A percentile compares a stretch with the other conserved stretches of the same genome.
Evolutionary conservation across 2,888 invertebrate species (phyloP).

Genomic region (Choristoneura rosaceana): DNA sequence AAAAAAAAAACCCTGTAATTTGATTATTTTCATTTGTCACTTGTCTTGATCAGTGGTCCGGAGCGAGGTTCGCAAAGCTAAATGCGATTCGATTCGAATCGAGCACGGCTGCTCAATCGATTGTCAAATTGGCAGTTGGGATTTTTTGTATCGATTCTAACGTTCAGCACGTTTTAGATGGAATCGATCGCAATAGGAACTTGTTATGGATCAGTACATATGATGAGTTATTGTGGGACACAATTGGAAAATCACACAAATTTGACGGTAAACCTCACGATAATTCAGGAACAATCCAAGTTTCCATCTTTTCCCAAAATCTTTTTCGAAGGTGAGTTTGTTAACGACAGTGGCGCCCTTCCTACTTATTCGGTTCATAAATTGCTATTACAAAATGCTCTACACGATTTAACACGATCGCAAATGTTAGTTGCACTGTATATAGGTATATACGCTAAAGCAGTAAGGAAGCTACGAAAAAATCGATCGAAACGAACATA

Average conservation of each 20-base stretch:
- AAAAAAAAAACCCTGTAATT: neutral
- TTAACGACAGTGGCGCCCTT: no score
- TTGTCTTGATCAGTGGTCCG: constrained; percentile 26
- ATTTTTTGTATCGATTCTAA: constrained; percentile 39
- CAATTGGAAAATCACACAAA: neutral
- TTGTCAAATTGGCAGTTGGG: constrained; percentile 64
- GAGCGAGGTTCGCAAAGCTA: constrained; percentile 31
- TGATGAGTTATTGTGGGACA: neutral
- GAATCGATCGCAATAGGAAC: constrained; percentile 4
- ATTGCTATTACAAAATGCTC: no score
- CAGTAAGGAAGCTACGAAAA: no score
- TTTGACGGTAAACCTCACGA: no score
- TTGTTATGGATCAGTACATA: neutral
- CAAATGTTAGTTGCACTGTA: no score
- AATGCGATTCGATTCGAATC: constrained; percentile 53
- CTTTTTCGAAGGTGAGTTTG: no score
- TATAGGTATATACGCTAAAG: no score
- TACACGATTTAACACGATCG: no score
- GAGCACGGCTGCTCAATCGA: constrained; percentile 56
- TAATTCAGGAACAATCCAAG: no score
- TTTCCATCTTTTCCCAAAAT: no score
- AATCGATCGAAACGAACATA: no score
- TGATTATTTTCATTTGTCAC: constrained; percentile 13
- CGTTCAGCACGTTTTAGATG: constrained; percentile 17
- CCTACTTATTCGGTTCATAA: no score